phyloP scores from a whole-genome alignment of 2,797 vertebrate genomes.

The Fundulus diaphanus region DNA sequence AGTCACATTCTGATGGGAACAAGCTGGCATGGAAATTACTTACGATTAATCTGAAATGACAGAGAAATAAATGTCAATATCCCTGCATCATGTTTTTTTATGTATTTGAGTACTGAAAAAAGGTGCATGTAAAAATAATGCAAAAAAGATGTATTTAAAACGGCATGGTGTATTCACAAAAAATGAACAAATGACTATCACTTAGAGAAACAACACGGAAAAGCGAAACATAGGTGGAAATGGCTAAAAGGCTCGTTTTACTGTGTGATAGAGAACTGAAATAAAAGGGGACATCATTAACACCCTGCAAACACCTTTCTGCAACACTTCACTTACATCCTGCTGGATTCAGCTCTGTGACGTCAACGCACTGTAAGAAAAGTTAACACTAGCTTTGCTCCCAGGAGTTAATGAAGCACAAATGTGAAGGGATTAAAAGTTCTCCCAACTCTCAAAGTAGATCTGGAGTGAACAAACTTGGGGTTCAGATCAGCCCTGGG shows the following conservation, averaged over 20 bases:
- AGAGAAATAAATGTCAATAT: neutral
- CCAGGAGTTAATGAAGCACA: constrained; percentile 15
- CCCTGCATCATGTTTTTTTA: neutral
- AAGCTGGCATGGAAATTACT: neutral
- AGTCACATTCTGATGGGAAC: neutral
- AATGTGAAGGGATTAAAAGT: constrained; percentile 13
- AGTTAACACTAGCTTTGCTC: constrained; percentile 41
- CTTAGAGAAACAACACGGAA: neutral
- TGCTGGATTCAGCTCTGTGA: constrained; percentile 38
- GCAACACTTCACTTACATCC: constrained; percentile 55
- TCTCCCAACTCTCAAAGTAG: constrained; percentile 8
- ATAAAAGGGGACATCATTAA: constrained; percentile 59
- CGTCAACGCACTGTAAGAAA: constrained; percentile 52
- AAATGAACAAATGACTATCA: constrained; percentile 14
- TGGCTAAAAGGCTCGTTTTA: constrained; percentile 8
- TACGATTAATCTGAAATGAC: neutral
- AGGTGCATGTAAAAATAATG: neutral
- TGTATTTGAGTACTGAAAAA: neutral
- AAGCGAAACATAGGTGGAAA: constrained; percentile 19
- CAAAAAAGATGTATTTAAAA: neutral
- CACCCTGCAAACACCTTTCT: constrained; percentile 65
- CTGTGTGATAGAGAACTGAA: constrained; percentile 17
- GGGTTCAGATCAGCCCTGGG: neutral
- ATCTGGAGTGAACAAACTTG: constrained; percentile 22
- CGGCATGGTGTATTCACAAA: constrained; percentile 1